Evolutionary conservation across 2,113 vertebrate species (phyloP).

Genomic region (Rousettus leschenaultii): DNA sequence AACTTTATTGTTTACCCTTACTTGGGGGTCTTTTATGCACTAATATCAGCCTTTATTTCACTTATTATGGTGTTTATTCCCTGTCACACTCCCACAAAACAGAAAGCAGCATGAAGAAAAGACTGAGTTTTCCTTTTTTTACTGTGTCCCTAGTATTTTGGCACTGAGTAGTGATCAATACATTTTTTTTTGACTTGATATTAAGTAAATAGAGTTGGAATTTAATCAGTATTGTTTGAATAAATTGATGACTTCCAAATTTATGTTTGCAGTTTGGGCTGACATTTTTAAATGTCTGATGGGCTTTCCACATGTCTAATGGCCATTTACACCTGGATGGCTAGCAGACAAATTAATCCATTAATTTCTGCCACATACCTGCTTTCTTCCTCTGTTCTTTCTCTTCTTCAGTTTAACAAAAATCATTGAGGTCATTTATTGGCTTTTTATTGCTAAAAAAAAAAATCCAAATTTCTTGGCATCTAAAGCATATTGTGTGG

Average conservation of each 20-base stretch:
- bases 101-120: not conserved
- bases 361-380: not conserved
- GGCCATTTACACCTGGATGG: not conserved
- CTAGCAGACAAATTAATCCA: not conserved
- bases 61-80: not conserved
- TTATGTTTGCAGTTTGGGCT: not conserved
- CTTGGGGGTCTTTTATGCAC: not conserved
- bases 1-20: not conserved
- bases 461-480: not conserved
- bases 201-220: not conserved
- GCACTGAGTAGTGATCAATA: not conserved
- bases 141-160: not conserved
- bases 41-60: not conserved
- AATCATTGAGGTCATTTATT: not conserved
- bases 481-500: not conserved
- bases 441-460: not conserved
- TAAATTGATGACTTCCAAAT: not conserved
- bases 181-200: not conserved
- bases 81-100: not conserved
- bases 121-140: not conserved
- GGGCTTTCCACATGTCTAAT: not conserved
- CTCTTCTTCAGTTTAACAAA: not conserved
- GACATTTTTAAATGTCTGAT: not conserved
- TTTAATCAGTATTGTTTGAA: not conserved
- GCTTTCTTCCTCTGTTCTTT: not conserved